Conservation (phyloP, 2,113 vertebrate species). For the Dipodomys spectabilis region DNA sequence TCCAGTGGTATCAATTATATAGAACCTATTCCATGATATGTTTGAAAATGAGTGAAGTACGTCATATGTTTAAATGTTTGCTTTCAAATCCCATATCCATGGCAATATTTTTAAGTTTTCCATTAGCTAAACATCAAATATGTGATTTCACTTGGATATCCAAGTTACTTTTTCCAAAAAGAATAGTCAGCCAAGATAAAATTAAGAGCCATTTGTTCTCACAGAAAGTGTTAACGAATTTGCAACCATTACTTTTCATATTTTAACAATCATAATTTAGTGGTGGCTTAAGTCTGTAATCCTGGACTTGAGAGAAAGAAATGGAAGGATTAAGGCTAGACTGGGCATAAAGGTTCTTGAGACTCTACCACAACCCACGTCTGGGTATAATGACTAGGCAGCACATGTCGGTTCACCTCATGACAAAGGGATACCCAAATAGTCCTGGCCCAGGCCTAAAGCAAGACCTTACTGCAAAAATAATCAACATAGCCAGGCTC, state of each 20-base stretch:
- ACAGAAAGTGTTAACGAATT: not conserved
- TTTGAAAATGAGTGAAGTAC: not conserved
- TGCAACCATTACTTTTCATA: not conserved
- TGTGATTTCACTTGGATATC: not conserved
- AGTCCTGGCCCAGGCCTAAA: too few species aligned
- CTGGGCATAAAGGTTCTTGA: too few species aligned
- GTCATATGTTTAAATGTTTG: not conserved
- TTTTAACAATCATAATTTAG: slow-evolving; percentile 15
- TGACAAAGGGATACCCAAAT: too few species aligned
- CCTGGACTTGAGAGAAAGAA: not conserved
- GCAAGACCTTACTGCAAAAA: too few species aligned
- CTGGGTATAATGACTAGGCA: too few species aligned
- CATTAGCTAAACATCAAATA: not conserved
- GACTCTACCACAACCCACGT: too few species aligned
- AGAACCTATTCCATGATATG: not conserved
- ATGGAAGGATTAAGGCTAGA: too few species aligned
- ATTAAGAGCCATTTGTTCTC: not conserved
- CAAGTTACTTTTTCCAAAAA: not conserved
- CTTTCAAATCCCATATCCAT: slow-evolving; percentile 8
- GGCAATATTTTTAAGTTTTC: not conserved
- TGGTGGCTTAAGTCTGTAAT: too few species aligned
- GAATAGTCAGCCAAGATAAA: not conserved
- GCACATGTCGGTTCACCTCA: too few species aligned
- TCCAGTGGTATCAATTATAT: not conserved
- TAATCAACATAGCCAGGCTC: too few species aligned